phyloP scores from a whole-genome alignment of 2,113 vertebrate genomes.

The Pachyramphus minor region DNA sequence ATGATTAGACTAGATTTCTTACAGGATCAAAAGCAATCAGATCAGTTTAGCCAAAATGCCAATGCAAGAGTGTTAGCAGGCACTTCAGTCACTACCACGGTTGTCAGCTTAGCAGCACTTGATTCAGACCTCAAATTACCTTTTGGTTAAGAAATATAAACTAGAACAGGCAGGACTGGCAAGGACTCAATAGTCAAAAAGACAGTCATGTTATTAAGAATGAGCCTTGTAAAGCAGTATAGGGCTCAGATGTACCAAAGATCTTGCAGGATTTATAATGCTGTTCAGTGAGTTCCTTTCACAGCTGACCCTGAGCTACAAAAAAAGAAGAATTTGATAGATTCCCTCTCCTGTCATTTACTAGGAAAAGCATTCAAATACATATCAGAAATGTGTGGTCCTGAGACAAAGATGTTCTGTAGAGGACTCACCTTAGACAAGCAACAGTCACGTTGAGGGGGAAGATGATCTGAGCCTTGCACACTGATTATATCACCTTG shows the following conservation, averaged over 20 bases:
- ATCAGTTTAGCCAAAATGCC: neutral
- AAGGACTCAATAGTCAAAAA: neutral
- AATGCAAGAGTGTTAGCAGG: neutral
- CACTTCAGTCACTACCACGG: neutral
- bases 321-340: neutral
- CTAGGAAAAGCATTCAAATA: neutral
- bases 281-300: neutral
- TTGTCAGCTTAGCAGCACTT: neutral
- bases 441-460: neutral
- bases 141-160: neutral
- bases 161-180: neutral
- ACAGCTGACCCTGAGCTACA: neutral
- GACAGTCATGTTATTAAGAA: accelerated
- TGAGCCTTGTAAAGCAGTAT: neutral
- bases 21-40: neutral
- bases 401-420: neutral
- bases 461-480: neutral
- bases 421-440: neutral
- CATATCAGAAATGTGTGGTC: accelerated
- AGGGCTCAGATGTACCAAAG: neutral
- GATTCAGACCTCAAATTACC: neutral
- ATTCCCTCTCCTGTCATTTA: neutral
- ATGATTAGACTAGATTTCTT: neutral
- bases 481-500: neutral
- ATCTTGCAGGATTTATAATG: neutral